phyloP scores from a whole-genome alignment of 1,140 invertebrate genomes.

The Drosophila sp. region DNA sequence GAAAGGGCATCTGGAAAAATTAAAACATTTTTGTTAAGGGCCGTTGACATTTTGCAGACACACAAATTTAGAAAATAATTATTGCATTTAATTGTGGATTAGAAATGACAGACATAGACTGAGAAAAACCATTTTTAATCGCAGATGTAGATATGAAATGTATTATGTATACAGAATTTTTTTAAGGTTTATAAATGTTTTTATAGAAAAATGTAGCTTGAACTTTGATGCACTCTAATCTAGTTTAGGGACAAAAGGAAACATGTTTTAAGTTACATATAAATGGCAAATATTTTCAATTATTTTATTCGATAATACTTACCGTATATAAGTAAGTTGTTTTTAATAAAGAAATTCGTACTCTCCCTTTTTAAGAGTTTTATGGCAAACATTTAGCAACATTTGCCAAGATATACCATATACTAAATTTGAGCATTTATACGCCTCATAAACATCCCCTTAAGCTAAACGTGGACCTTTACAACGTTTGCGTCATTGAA shows the following conservation, averaged over 20 bases:
- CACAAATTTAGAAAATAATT: constrained; percentile 57
- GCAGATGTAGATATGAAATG: neutral
- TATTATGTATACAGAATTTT: no score
- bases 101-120: constrained; percentile 38
- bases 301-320: no score
- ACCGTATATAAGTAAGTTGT: no score
- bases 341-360: no score
- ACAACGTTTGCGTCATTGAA: constrained; percentile 56
- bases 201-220: no score
- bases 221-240: no score
- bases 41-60: constrained; percentile 69
- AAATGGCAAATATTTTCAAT: no score
- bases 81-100: constrained; percentile 60
- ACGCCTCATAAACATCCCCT: constrained; percentile 47
- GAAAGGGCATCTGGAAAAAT: constrained; percentile 60
- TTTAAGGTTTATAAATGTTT: no score
- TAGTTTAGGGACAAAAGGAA: no score
- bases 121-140: neutral
- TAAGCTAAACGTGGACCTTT: neutral
- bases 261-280: no score
- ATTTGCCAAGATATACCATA: constrained; percentile 48
- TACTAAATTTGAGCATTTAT: constrained; percentile 62
- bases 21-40: constrained; percentile 34
- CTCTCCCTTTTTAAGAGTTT: neutral
- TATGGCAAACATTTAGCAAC: constrained; percentile 24